Conservation (phyloP, 2,888 invertebrate species). For the Tetrapedia diversipes region DNA sequence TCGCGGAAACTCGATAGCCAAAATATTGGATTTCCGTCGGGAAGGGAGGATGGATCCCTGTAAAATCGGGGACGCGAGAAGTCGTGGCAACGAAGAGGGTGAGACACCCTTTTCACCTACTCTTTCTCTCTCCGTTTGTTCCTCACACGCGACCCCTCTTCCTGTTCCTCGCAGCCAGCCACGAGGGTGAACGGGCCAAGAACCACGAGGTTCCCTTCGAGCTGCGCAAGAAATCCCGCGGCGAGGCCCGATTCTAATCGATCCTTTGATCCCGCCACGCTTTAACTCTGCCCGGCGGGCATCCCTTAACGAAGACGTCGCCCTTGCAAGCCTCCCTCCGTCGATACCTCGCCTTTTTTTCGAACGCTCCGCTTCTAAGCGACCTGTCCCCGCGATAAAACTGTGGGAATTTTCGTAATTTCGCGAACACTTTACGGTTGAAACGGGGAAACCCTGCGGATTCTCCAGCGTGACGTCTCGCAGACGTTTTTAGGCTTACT, state of each 20-base stretch:
- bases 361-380: slow-evolving; percentile 20
- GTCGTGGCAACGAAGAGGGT: slow-evolving; percentile 61
- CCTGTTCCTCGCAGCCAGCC: slow-evolving; percentile 37
- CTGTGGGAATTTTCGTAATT: slow-evolving; percentile 61
- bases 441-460: too few relatives aligned
- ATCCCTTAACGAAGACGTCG: slow-evolving; percentile 67
- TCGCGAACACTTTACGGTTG: neutral
- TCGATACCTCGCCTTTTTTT: slow-evolving; percentile 24
- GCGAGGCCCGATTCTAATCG: slow-evolving; percentile 75
- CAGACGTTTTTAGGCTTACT: too few relatives aligned
- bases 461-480: too few relatives aligned
- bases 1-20: slow-evolving; percentile 77
- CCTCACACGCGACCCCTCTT: slow-evolving; percentile 45
- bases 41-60: slow-evolving; percentile 60
- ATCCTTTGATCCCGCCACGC: slow-evolving; percentile 74
- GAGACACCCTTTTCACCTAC: slow-evolving; percentile 60
- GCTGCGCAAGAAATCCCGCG: slow-evolving; percentile 70
- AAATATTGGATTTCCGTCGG: slow-evolving; percentile 79
- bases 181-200: slow-evolving; percentile 55
- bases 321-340: slow-evolving; percentile 35
- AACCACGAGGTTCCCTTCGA: slow-evolving; percentile 59
- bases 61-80: slow-evolving; percentile 62
- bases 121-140: slow-evolving; percentile 22
- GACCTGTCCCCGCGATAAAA: slow-evolving; percentile 18
- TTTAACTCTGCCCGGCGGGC: slow-evolving; percentile 72